Evolutionary conservation across 92 coral and sea anemone species (phyloP).

Genomic region (Epizoanthus scotinus): DNA sequence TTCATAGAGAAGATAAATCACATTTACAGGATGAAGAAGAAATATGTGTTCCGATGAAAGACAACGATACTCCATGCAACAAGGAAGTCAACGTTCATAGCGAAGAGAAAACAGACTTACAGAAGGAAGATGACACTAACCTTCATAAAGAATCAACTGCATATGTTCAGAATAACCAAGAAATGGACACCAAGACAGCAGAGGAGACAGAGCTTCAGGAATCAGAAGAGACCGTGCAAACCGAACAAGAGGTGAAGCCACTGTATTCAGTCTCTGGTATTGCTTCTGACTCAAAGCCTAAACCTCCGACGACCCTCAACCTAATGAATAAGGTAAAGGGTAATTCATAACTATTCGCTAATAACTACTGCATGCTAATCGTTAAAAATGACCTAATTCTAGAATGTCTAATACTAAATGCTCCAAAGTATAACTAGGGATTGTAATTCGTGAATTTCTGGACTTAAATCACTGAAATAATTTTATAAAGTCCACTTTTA

Average conservation of each 20-base stretch:
- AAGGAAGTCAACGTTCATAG: neutral
- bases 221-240: slow-evolving; percentile 1
- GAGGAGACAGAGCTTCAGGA: neutral
- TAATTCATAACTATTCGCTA: slow-evolving; percentile 18
- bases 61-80: neutral
- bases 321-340: slow-evolving; percentile 37
- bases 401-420: neutral
- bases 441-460: neutral
- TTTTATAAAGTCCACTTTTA: too few relatives aligned
- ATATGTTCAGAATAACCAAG: neutral
- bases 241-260: neutral
- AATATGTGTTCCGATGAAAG: neutral
- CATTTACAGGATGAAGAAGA: neutral
- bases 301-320: slow-evolving; percentile 36
- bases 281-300: slow-evolving; percentile 28
- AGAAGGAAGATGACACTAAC: neutral
- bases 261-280: neutral
- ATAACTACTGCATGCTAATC: slow-evolving; percentile 27
- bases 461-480: neutral
- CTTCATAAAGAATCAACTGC: neutral
- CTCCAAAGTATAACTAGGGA: neutral
- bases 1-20: neutral
- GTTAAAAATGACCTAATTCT: neutral
- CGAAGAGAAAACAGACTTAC: neutral
- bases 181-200: neutral